A percentile compares a stretch with the other conserved stretches of the same genome.
Evolutionary conservation across 2,113 vertebrate species (phyloP).

Genomic region (Perca fluviatilis): DNA sequence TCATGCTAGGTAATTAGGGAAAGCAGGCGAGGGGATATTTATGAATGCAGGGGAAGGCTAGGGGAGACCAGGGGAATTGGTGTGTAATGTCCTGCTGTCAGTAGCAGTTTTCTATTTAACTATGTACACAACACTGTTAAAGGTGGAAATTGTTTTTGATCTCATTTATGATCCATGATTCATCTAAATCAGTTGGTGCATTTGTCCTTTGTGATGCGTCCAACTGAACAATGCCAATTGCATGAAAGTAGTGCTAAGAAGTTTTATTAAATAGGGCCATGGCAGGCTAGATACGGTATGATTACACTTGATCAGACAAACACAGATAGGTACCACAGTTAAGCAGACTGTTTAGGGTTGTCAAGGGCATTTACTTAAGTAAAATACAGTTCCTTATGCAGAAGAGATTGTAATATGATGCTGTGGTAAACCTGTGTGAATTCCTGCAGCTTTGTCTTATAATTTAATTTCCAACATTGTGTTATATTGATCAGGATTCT

Average conservation of each 20-base stretch:
- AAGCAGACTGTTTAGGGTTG: slow-evolving; percentile 32
- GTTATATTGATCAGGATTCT: background rate
- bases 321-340: slow-evolving; percentile 38
- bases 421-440: background rate
- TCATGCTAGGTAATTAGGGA: slow-evolving; percentile 83
- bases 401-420: background rate
- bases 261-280: slow-evolving; percentile 19
- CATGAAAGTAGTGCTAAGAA: slow-evolving; percentile 31
- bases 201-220: slow-evolving; percentile 49
- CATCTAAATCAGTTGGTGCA: slow-evolving; percentile 64
- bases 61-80: slow-evolving; percentile 74
- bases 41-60: slow-evolving; percentile 74
- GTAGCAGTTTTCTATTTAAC: slow-evolving; percentile 80
- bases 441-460: background rate
- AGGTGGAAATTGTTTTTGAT: slow-evolving; percentile 64
- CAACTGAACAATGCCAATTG: slow-evolving; percentile 34
- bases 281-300: slow-evolving; percentile 10
- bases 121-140: slow-evolving; percentile 67
- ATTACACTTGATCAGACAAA: slow-evolving; percentile 53
- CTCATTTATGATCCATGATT: slow-evolving; percentile 67
- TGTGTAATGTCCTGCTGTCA: slow-evolving; percentile 84
- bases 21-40: slow-evolving; percentile 81
- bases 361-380: slow-evolving; percentile 9
- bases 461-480: background rate
- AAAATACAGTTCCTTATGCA: background rate